Conservation (phyloP, 1,140 invertebrate species). For the Euborellia annulipes region DNA sequence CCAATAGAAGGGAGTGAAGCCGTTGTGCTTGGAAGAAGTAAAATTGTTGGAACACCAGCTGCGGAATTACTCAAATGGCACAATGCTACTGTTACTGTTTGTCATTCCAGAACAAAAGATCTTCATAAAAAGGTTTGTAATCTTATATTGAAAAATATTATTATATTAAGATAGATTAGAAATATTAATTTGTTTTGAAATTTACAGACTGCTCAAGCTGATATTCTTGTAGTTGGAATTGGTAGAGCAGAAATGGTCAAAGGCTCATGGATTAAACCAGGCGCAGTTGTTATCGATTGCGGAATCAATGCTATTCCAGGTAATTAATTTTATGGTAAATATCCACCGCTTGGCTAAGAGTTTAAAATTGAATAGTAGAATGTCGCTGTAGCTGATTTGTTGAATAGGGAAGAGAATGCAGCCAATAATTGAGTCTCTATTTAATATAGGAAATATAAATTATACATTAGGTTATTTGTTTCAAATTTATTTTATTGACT, state of each 20-base stretch:
- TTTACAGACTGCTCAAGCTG: slow-evolving; percentile 49
- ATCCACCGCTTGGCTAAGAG: too few species aligned
- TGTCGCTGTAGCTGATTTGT: too few species aligned
- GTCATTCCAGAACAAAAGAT: slow-evolving; percentile 86
- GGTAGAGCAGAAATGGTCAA: slow-evolving; percentile 85
- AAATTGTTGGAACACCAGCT: slow-evolving; percentile 93
- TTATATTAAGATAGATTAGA: slow-evolving; percentile 2
- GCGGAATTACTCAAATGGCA: slow-evolving; percentile 92
- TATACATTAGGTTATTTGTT: too few species aligned
- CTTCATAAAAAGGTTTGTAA: slow-evolving; percentile 53
- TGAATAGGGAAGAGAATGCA: too few species aligned
- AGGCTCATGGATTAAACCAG: slow-evolving; percentile 93
- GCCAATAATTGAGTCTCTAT: too few species aligned
- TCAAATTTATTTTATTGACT: too few species aligned
- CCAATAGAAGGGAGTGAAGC: slow-evolving; percentile 69
- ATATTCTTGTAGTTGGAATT: slow-evolving; percentile 93
- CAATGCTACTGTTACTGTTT: slow-evolving; percentile 90
- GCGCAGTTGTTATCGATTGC: slow-evolving; percentile 98
- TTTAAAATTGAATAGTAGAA: too few species aligned
- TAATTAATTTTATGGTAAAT: too few species aligned
- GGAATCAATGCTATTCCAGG: slow-evolving; percentile 91
- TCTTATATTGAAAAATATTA: too few species aligned
- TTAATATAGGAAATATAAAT: too few species aligned
- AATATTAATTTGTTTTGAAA: slow-evolving; percentile 20
- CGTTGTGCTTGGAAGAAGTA: slow-evolving; percentile 90